Base-by-base conservation (phyloP, 2,888 invertebrate genomes). In the Neoitamus cyanurus region DNA sequence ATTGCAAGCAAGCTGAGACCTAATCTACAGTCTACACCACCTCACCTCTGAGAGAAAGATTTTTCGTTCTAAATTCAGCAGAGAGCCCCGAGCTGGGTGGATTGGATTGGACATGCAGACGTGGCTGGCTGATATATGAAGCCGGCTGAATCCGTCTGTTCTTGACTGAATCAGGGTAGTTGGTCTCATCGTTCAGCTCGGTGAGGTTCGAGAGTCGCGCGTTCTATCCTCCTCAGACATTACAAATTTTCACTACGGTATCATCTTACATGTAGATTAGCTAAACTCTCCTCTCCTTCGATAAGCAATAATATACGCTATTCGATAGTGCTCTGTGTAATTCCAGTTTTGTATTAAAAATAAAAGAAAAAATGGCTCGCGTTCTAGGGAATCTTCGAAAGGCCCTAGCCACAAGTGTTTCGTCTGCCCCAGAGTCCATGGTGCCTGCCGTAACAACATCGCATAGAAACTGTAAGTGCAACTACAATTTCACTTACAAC, bases 291-390 rank as follows among this genome's bases (percentile, higher is more conserved):
- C 58, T 75, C 25, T 13, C 42, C 7, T 75, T 58, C 58, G 15
- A 25, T 42, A 42, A 75, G 31, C 28, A 75, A 42, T 75, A 75
- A 6, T 68, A 70, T 70, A 70, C 34, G 4, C 58, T 58, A 58
- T 58, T 58, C 58, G 9, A 58, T 58, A 58, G 58, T 58, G 42
- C 58, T 11, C 25, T 20, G 58, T 58, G 58, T 9, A 58, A 58
- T 58, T 58, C 58, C 25, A 58, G 58, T 58, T 58, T 58, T 58
- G 58, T 58, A 58, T 25, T 42, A 69, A 69, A 30, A 20, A 31
- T 34, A 0, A n/a, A 31, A 34, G n/a, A 72, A 15, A 72, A 83
- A 58, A 85, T 85, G 85, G 83, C 85, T 28, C 68, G 85, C 25
- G 83, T 77, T 36, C 46, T 85, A 42, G 72, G 75, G 34, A 75